Evolutionary conservation across 2,113 vertebrate genomes (phyloP), one percentile per base, ranked within the genome.

Genomic region (Arizona elegans): DNA sequence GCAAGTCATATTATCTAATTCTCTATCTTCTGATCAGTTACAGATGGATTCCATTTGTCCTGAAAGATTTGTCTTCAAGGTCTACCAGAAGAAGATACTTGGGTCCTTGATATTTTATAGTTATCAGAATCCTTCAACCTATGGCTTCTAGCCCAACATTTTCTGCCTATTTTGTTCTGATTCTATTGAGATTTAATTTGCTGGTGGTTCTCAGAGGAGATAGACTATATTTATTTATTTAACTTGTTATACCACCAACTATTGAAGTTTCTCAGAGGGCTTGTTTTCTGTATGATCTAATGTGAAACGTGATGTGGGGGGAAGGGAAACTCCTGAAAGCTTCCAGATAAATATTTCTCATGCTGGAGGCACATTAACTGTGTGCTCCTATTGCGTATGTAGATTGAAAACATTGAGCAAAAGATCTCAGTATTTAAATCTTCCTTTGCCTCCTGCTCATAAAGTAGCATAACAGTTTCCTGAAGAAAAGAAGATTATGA

Each of bases 401-500:
- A 91, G 89, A 93, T 91, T 93, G 90, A 91, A 88, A 93, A 54
- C 8, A 19, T 33, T 90, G 70, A 90, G 50, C 75, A 92, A 93
- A 89, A 93, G 87, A 86, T 93, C 58, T 92, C 70, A 89, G 90
- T 92, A 90, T 89, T 86, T 92, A 91, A 92, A 90, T 93, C 88
- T 86, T 29, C 56, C 62, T 50, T 56, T 11, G 0, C 9, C 87
- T 94, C 91, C 8, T 92, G 70, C 91, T 93, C 86, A 87, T 93
- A 86, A 94, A 95, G 85, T 87, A 54, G 92, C 50, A 87, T 6
- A 92, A 70, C 29, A 52, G 3, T 90, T 94, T 75, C 6, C 90
- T 94, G 59, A 96, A 96, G 53, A 92, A 90, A 94, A 93, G 52
- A 93, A 8, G 93, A 87, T 94, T 92, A 89, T 93, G 88, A 92